Evolutionary conservation across 2,113 vertebrate species (phyloP), one percentile per base, ranked within the genome.

Genomic region (Gobio gobio): DNA sequence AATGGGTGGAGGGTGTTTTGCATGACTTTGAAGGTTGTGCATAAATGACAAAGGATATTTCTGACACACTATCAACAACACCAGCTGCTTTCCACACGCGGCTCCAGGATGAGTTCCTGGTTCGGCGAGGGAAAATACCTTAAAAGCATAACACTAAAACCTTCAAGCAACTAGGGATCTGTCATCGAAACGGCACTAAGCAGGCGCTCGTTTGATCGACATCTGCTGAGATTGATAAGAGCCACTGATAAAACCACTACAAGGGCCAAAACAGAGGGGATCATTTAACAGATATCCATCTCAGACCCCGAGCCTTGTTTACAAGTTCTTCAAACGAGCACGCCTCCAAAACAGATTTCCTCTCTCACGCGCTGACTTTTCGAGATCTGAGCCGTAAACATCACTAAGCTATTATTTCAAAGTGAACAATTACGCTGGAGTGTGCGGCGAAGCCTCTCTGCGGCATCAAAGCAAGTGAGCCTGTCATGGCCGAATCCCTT

Each of bases 351-450:
- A 45, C 70, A 59, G 76, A 72, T 85, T 78, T 78, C 77, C 49
- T 26, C 49, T 70, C 64, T 47, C 63, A 20, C 10, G 18, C 2
- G 56, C 33, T 22, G 59, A 81, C 59, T 85, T 72, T 84, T 63
- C 51, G 77, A 22, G 58, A 72, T 43, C 74, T 80, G 64, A 80
- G 56, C 51, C 29, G 40, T 49, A 79, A 80, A 85, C 84, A 68
- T 78, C 61, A 47, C 68, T 80, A 85, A 36, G 76, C 66, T 73
- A 79, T 72, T 83, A 82, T 76, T 77, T 83, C 72, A 86, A 78
- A 86, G 74, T 66, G 73, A 80, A 72, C 68, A 80, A 84, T 89
- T 83, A 81, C 70, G 74, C 47, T 81, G 77, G 64, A 83, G 77
- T 83, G 68, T 84, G 82, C 64, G 66, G 58, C 56, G 49, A 40